phyloP scores from a whole-genome alignment of 2,113 vertebrate species.

The Hippolais icterina region DNA sequence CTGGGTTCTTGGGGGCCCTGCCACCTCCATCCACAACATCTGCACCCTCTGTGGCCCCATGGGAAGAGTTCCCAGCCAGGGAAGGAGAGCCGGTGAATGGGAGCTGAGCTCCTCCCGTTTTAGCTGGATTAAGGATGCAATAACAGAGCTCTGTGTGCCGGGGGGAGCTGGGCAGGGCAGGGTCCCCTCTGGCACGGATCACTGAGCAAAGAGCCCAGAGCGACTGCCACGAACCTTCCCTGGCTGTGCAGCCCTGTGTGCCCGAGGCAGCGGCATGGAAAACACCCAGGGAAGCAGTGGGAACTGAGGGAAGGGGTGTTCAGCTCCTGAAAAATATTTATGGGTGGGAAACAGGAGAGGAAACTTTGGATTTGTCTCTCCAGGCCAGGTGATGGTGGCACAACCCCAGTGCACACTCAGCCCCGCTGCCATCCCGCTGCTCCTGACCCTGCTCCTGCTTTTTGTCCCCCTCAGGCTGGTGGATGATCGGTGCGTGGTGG shows the following conservation, averaged over 20 bases:
- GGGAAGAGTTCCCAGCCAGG: neutral
- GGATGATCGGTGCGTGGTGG: slow-evolving; percentile 95
- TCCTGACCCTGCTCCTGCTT: neutral
- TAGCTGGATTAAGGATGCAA: neutral
- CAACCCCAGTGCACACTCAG: accelerated
- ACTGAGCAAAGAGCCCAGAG: accelerated
- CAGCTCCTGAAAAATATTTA: accelerated
- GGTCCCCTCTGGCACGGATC: neutral
- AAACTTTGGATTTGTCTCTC: neutral
- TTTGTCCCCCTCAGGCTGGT: slow-evolving; percentile 80
- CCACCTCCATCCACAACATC: neutral
- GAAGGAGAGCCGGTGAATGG: neutral
- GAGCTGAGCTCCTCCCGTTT: neutral
- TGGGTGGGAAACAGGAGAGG: neutral
- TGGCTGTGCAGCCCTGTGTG: neutral
- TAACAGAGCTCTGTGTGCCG: neutral
- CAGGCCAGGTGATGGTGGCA: neutral
- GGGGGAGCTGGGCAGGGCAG: neutral
- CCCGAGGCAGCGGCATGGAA: accelerated
- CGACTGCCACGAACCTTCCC: accelerated
- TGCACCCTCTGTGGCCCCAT: accelerated
- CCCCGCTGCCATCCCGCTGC: accelerated
- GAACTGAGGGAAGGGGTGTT: accelerated
- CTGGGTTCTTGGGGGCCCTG: neutral
- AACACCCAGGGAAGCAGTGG: neutral